Evolutionary conservation across 2,113 vertebrate species (phyloP).

Genomic region (Phylloscopus trochilus): DNA sequence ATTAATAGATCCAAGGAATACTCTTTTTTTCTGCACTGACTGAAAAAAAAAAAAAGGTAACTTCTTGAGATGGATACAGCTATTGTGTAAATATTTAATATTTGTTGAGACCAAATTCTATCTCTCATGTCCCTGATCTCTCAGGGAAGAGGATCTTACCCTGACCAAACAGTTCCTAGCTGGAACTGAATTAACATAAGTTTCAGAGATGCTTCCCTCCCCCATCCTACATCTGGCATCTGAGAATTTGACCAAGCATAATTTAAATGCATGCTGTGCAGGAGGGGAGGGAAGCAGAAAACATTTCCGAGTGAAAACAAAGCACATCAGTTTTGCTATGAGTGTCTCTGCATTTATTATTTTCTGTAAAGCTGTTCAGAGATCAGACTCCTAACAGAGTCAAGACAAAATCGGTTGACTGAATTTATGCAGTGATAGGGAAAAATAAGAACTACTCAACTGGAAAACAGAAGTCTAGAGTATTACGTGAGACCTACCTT

Average conservation of each 20-base stretch:
- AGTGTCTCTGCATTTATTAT: neutral
- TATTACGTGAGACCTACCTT: slow-evolving; percentile 37
- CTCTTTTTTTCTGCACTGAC: neutral
- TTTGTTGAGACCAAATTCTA: neutral
- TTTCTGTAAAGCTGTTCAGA: neutral
- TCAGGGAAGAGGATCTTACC: neutral
- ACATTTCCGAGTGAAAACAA: neutral
- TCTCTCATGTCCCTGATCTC: neutral
- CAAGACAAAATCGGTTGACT: neutral
- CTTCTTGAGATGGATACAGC: neutral
- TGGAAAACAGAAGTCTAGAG: slow-evolving; percentile 4
- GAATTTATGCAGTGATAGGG: neutral
- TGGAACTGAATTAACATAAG: neutral
- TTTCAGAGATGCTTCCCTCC: neutral
- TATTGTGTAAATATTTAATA: neutral
- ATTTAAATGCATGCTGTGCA: neutral
- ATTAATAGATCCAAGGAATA: neutral
- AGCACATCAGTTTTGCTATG: neutral
- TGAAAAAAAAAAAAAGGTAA: neutral
- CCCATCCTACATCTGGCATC: neutral
- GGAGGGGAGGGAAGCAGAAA: neutral
- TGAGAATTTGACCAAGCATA: neutral
- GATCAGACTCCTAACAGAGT: neutral
- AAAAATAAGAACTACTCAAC: neutral
- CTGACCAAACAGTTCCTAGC: neutral